A percentile compares a stretch with the other conserved stretches of the same genome.
Conservation (phyloP, 2,797 vertebrate genomes). For the Rhinatrema bivittatum region DNA sequence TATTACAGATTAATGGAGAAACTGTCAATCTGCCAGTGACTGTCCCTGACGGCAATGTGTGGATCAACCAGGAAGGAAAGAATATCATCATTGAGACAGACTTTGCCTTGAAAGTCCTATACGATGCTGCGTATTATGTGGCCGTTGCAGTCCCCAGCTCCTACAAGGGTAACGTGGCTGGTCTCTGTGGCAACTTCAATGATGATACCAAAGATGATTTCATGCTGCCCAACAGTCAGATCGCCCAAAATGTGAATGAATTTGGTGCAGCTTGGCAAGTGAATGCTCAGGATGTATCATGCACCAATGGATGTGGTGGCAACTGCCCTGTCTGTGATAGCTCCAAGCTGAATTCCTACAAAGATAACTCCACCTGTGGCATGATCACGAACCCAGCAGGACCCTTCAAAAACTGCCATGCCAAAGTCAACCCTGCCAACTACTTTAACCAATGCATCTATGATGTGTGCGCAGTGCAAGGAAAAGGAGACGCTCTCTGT, state of each 20-base stretch:
- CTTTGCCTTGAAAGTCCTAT: slow-evolving; percentile 42
- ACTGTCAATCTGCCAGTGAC: slow-evolving; percentile 21
- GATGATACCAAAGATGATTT: slow-evolving; percentile 46
- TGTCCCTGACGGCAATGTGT: background rate
- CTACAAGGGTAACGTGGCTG: slow-evolving; percentile 34
- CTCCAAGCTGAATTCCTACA: background rate
- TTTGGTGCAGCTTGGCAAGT: slow-evolving; percentile 42
- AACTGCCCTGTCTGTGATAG: slow-evolving; percentile 21
- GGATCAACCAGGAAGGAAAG: slow-evolving; percentile 15
- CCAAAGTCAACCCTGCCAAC: slow-evolving; percentile 9
- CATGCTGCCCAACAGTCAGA: slow-evolving; percentile 14
- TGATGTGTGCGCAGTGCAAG: slow-evolving; percentile 17
- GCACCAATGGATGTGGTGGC: slow-evolving; percentile 11
- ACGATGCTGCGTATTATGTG: slow-evolving; percentile 26
- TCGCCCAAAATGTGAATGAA: slow-evolving; percentile 11
- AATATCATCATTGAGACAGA: slow-evolving; percentile 28
- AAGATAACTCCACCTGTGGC: slow-evolving; percentile 17
- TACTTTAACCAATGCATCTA: slow-evolving; percentile 19
- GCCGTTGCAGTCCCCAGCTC: slow-evolving; percentile 39
- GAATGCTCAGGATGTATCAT: background rate
- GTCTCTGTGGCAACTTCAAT: slow-evolving; percentile 54
- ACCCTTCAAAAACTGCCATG: slow-evolving; percentile 22
- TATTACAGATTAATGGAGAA: background rate
- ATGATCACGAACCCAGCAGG: background rate
- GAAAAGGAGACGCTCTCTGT: slow-evolving; percentile 16